Evolutionary conservation across 2,888 invertebrate genomes (phyloP), one percentile per base, ranked within the genome.

Genomic region (Crematogaster levior): DNA sequence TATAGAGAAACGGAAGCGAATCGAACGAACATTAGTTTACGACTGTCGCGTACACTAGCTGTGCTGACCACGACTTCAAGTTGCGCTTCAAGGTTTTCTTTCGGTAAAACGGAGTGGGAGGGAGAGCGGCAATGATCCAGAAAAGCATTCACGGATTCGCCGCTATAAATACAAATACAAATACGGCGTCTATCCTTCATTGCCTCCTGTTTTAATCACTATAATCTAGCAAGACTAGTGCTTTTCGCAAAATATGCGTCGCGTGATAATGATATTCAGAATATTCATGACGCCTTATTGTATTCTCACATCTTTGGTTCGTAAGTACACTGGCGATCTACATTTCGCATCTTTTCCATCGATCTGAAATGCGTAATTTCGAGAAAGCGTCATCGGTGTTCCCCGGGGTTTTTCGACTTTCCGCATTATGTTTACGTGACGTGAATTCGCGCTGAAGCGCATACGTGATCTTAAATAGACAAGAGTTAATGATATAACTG

Each of bases 101-200:
- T 30, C 43, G 1, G n/a, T 27, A 56, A 10, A 74, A 80, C 7
- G 18, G 2, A 5, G 21, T 68, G 46, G 86, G 70, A 81, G 81
- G 84, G 61, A 79, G 82, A 83, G 80, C 83, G 87, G 81, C 87
- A 87, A 70, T 82, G 48, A 63, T 88, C 85, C 83, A 88, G 79
- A 34, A 74, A 60, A 73, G 53, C 51, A 60, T 60, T 68, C 56
- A 46, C 58, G n/a, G 27, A 84, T 87, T 73, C 56, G 70, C 15
- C 10, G 53, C 72, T 88, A 88, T 84, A 86, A 88, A 88, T 34
- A 34, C n/a, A n/a, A n/a, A n/a, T 88, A 74, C n/a, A 51, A 83
- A 86, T 80, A 37, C 74, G 21, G 43, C 24, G 9, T 30, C 53
- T 37, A 18, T 21, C n/a, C 27, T 40, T 51, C 7, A 3, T 21